These are phyloP conservation scores for Denticeps clupeoides DNA, from an alignment of 2,797 vertebrate species.

Conservation along the genomic window DNA sequence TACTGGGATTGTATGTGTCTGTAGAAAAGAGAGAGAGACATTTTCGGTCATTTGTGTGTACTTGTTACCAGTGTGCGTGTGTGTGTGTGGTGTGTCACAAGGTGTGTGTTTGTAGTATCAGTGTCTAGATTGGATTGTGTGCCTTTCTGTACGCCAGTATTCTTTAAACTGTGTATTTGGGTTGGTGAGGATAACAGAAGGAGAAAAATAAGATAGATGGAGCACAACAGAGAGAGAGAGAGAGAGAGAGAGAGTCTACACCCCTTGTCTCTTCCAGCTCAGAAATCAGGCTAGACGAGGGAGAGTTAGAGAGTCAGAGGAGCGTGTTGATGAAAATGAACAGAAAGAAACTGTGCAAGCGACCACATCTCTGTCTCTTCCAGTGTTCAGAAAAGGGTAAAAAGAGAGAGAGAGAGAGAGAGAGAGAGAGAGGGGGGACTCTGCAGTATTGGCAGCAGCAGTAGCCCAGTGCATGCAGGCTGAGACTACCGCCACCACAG, in stretches of 20 bases:
- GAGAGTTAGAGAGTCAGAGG: too few relatives aligned
- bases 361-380: too few relatives aligned
- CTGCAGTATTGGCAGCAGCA: slow-evolving; percentile 27
- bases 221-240: neutral
- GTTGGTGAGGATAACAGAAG: neutral
- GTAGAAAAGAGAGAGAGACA: neutral
- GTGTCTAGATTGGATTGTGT: neutral
- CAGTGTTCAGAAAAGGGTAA: neutral
- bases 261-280: too few relatives aligned
- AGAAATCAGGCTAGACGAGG: too few relatives aligned
- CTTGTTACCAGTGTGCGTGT: slow-evolving; percentile 14
- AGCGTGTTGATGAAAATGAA: too few relatives aligned
- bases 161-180: neutral
- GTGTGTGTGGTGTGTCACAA: too few relatives aligned
- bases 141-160: neutral
- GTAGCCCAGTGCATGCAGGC: slow-evolving; percentile 22
- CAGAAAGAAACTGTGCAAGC: too few relatives aligned
- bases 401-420: neutral
- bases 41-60: slow-evolving; percentile 5
- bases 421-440: neutral
- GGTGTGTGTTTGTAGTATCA: slow-evolving; percentile 11
- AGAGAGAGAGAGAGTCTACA: neutral
- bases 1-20: slow-evolving; percentile 15
- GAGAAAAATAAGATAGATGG: neutral
- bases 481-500: slow-evolving; percentile 8